Conservation (phyloP, 1,140 invertebrate genomes). For the Forficula auricularia region DNA sequence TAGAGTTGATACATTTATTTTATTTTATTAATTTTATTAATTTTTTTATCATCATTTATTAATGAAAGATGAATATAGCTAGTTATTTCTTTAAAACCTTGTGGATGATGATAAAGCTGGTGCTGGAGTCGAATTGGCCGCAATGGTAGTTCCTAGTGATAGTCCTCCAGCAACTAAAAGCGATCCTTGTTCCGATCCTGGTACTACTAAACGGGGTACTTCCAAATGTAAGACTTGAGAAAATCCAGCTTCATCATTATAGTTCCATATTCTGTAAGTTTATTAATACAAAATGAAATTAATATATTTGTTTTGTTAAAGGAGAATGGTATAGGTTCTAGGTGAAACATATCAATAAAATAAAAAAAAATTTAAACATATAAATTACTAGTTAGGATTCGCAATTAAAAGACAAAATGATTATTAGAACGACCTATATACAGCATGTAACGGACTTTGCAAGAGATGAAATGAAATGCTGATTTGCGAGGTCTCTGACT, state of each 20-base stretch:
- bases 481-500: too few relatives aligned
- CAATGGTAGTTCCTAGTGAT: constrained; percentile 20
- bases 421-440: too few relatives aligned
- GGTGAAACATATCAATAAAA: neutral
- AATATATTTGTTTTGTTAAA: neutral
- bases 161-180: constrained; percentile 38
- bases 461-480: too few relatives aligned
- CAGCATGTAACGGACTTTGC: too few relatives aligned
- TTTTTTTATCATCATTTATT: too few relatives aligned
- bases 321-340: neutral
- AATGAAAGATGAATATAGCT: too few relatives aligned
- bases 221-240: constrained; percentile 44
- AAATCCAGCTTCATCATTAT: constrained; percentile 46
- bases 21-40: too few relatives aligned
- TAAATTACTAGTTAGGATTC: neutral
- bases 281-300: neutral
- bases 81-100: too few relatives aligned
- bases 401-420: neutral
- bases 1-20: too few relatives aligned
- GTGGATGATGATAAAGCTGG: too few relatives aligned
- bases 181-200: constrained; percentile 38
- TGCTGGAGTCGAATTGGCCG: too few relatives aligned
- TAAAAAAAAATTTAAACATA: neutral
- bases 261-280: constrained; percentile 33
- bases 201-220: constrained; percentile 37